Evolutionary conservation across 2,797 vertebrate species (phyloP), one percentile per base, ranked within the genome.

Genomic region (Todus mexicanus): DNA sequence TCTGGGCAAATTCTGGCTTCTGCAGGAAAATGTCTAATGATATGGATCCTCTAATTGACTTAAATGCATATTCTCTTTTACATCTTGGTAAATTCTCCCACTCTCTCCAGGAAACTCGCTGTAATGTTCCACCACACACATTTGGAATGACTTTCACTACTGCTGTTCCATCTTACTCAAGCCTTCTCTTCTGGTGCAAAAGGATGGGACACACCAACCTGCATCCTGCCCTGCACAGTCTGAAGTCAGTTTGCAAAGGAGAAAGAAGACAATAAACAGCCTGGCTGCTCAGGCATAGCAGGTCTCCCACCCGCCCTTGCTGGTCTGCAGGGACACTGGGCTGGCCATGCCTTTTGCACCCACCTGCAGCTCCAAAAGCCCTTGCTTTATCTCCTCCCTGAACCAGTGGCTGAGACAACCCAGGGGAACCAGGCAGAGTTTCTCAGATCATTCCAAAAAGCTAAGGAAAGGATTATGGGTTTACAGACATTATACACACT

Each of bases 401-500:
- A 80, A 48, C 18, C 51, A 17, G 23, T 0, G 18, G 16, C 63
- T 87, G 37, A 93, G 60, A 20, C 57, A 82, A 53, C 5, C 1
- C 10, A 22, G 23, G 25, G 50, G 11, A 95, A 37, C 38, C 50
- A 63, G 38, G 22, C 29, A 81, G 50, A 85, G 82, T 85, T 94
- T 80, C 61, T 75, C 78, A 76, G 40, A 31, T 68, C 37, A 74
- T 77, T 89, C 42, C 69, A 76, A 40, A 72, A 48, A 81, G 47
- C 60, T 15, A 50, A 87, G 57, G 75, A 72, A 78, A 93, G 83
- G 86, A 90, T 96, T 90, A 94, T 42, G 47, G 77, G 79, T 93
- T 96, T 92, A 59, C 82, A 94, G 92, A 89, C 9, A 83, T 94
- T 92, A 91, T 48, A 95, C 83, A 93, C 66, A 60, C 56, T 88